Percentiles rank a stretch among this genome's conserved stretches.
Evolutionary conservation across 2,888 invertebrate species (phyloP).

Genomic region (Erebia aethiops): DNA sequence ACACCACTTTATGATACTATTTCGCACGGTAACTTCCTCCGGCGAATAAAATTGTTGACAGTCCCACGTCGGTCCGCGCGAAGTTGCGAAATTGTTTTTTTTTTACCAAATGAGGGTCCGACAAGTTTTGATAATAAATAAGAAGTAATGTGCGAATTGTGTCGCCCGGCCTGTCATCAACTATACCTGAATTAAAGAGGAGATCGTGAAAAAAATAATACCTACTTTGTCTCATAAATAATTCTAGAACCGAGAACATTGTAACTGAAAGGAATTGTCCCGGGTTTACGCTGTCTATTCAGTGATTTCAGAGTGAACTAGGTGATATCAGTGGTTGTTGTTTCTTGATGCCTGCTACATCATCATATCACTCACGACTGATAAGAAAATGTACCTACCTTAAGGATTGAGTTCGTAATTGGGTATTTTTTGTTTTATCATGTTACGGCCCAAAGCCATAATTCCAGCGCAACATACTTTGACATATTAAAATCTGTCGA

Average conservation of each 20-base stretch:
- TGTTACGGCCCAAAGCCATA: too few relatives aligned
- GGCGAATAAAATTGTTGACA: constrained; percentile 61
- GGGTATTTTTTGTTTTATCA: too few relatives aligned
- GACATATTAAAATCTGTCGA: too few relatives aligned
- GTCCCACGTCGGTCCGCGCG: constrained; percentile 45
- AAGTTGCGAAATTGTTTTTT: constrained; percentile 51
- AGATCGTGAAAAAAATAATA: constrained; percentile 2
- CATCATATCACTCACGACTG: too few relatives aligned
- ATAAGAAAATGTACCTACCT: too few relatives aligned
- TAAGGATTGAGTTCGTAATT: too few relatives aligned
- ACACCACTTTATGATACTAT: constrained; percentile 69
- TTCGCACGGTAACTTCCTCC: constrained; percentile 55
- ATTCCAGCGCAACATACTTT: too few relatives aligned
- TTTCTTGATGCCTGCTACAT: too few relatives aligned
- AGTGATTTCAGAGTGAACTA: too few relatives aligned
- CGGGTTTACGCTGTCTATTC: too few relatives aligned
- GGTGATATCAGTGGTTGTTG: too few relatives aligned
- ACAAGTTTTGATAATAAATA: constrained; percentile 58
- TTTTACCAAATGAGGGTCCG: constrained; percentile 46
- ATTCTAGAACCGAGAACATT: neutral
- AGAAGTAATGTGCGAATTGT: constrained; percentile 50
- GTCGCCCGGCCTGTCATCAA: constrained; percentile 28
- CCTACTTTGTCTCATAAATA: neutral
- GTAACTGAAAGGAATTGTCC: too few relatives aligned
- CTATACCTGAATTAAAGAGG: constrained; percentile 31